Evolutionary conservation across 1,140 invertebrate genomes (phyloP).

Genomic region (Orussus abietinus): DNA sequence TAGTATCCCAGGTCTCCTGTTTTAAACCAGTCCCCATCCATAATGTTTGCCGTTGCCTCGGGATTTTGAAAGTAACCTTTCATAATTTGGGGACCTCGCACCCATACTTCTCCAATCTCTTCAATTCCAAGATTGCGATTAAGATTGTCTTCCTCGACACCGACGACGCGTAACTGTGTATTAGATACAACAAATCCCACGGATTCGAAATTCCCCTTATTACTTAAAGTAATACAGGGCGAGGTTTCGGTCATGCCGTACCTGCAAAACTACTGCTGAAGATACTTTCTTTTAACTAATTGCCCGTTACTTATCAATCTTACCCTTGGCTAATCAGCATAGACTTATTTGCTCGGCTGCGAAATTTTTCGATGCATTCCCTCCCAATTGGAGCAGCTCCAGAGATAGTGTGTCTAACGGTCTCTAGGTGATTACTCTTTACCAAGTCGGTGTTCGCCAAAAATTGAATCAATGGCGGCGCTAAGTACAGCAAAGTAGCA

Average conservation of each 20-base stretch:
- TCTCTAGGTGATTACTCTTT: conserved; percentile 56
- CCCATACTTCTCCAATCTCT: conserved; percentile 29
- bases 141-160: conserved; percentile 52
- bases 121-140: conserved; percentile 23
- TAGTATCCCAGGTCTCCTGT: conserved; percentile 73
- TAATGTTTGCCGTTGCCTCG: conserved; percentile 50
- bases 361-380: conserved; percentile 57
- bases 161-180: conserved; percentile 64
- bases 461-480: conserved; percentile 67
- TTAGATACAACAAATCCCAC: conserved; percentile 61
- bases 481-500: conserved; percentile 56
- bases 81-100: conserved; percentile 38
- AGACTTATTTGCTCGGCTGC: conserved; percentile 41
- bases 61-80: conserved; percentile 58
- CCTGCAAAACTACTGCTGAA: conserved; percentile 18
- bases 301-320: conserved; percentile 22
- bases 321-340: conserved; percentile 44
- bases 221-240: conserved; percentile 44
- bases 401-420: conserved; percentile 55
- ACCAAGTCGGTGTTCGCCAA: conserved; percentile 63
- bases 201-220: conserved; percentile 20
- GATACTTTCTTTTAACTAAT: conserved; percentile 3
- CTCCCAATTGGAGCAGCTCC: conserved; percentile 70
- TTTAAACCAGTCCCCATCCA: conserved; percentile 68
- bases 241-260: conserved; percentile 67